These are phyloP conservation scores for Mustelus asterias DNA, from an alignment of 2,113 vertebrate species.

Conservation along the genomic window DNA sequence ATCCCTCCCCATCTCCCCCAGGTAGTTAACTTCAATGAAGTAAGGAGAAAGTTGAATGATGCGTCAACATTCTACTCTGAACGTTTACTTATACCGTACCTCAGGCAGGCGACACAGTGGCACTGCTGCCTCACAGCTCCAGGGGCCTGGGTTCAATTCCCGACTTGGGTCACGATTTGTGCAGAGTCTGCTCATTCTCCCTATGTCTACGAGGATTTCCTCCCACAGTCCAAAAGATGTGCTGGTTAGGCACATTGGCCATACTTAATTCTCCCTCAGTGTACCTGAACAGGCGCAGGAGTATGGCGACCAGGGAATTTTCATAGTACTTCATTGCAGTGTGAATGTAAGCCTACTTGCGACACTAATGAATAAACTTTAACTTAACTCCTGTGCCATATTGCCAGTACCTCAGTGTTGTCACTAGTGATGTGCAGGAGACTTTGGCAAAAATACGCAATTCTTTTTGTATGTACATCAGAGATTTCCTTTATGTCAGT, in stretches of 20 bases:
- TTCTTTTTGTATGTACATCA: not conserved
- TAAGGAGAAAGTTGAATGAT: not conserved
- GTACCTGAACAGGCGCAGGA: not conserved
- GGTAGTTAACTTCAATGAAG: not conserved
- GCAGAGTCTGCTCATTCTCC: too few relatives aligned
- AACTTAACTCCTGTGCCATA: not conserved
- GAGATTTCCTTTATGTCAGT: not conserved
- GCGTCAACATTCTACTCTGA: not conserved
- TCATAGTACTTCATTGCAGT: too few relatives aligned
- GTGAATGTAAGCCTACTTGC: too few relatives aligned
- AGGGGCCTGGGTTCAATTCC: too few relatives aligned
- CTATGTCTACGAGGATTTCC: too few relatives aligned
- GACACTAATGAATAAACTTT: too few relatives aligned
- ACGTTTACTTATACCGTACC: not conserved
- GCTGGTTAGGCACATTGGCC: too few relatives aligned
- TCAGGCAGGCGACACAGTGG: not conserved
- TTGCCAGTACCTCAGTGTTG: not conserved
- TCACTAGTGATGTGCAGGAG: not conserved
- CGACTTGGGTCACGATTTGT: too few relatives aligned
- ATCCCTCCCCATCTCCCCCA: not conserved
- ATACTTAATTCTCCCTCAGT: too few relatives aligned
- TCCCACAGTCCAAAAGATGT: too few relatives aligned
- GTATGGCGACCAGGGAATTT: too few relatives aligned
- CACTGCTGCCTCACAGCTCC: too few relatives aligned
- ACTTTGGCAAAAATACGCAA: not conserved